Evolutionary conservation across 2,797 vertebrate species (phyloP).

Genomic region (Eulemur coronatus): DNA sequence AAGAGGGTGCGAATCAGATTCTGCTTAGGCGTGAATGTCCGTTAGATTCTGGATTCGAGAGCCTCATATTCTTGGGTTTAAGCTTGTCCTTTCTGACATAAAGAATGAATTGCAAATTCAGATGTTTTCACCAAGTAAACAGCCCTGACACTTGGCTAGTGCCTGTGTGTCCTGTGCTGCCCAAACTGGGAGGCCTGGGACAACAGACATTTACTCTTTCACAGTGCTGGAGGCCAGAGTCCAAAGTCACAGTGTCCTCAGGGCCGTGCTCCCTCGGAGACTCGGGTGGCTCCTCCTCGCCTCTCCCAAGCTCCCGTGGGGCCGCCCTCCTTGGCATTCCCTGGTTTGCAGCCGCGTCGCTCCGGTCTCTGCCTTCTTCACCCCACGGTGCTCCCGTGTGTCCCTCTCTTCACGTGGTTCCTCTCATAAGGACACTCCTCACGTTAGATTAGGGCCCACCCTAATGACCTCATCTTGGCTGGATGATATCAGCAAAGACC

Average conservation of each 20-base stretch:
- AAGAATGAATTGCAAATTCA: constrained; percentile 71
- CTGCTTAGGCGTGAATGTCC: neutral
- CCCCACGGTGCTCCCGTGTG: neutral
- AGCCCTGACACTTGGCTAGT: constrained; percentile 54
- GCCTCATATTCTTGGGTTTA: constrained; percentile 25
- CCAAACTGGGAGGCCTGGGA: neutral
- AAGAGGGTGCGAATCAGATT: neutral
- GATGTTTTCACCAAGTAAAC: constrained; percentile 53
- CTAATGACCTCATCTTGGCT: neutral
- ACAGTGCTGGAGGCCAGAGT: neutral
- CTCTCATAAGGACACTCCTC: neutral
- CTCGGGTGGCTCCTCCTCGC: neutral
- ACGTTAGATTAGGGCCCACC: neutral
- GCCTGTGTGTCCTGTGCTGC: neutral
- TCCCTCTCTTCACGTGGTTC: neutral
- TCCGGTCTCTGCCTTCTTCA: neutral
- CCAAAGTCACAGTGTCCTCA: neutral
- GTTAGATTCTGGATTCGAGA: constrained; percentile 60
- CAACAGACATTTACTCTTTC: neutral
- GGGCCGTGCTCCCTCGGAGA: neutral
- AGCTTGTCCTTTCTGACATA: neutral
- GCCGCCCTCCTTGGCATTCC: fast-evolving
- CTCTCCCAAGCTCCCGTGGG: neutral
- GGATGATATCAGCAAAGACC: neutral
- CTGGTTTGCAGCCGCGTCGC: fast-evolving